These are phyloP conservation scores for Malurus cyaneus DNA, from an alignment of 2,113 vertebrate species.

Conservation along the genomic window DNA sequence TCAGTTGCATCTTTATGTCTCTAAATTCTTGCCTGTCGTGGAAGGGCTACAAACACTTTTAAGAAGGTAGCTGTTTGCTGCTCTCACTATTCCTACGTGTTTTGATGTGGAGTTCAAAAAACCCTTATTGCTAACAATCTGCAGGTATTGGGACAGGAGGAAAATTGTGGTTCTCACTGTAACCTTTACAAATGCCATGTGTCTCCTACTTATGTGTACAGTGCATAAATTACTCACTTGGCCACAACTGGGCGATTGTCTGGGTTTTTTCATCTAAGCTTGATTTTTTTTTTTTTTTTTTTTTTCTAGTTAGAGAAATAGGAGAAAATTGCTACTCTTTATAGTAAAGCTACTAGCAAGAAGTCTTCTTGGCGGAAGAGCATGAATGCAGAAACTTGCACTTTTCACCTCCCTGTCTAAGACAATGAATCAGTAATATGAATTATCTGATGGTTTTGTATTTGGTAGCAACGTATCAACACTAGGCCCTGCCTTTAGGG, in stretches of 20 bases:
- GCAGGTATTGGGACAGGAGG: background rate
- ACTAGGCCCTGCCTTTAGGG: background rate
- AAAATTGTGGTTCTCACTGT: background rate
- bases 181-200: accelerated
- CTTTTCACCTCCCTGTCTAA: background rate
- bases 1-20: accelerated
- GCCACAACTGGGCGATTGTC: background rate
- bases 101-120: background rate
- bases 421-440: background rate
- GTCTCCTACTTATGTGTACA: background rate
- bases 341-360: background rate
- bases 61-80: background rate
- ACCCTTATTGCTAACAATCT: background rate
- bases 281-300: background rate
- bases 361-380: background rate
- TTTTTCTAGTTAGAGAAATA: background rate
- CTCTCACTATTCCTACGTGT: background rate
- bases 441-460: background rate
- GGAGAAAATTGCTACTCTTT: background rate
- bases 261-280: background rate
- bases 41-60: background rate
- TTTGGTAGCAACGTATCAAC: background rate
- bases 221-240: background rate
- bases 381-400: background rate
- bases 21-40: background rate